Base-by-base conservation (phyloP, 1,140 invertebrate species). In the Panagrolaimus sp. region DNA sequence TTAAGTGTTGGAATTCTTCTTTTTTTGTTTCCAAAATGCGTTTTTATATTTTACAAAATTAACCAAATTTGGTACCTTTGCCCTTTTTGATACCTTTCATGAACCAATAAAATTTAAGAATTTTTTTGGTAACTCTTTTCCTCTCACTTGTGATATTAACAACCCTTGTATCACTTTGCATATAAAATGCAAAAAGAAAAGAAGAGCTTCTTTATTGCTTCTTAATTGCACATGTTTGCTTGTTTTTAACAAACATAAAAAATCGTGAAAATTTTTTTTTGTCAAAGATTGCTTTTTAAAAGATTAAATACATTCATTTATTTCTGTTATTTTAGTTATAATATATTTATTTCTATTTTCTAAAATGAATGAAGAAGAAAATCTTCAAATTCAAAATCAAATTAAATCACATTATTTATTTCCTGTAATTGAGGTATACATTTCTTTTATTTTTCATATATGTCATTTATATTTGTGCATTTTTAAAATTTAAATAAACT, bases 331-430 rank as follows among this genome's bases (percentile, higher is more conserved):
- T 28, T 5, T 58, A 28, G 52, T 58, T 58, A 12, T 58, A 21
- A 58, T 21, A 28, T 28, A 15, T 52, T 52, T 52, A 52, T 58
- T 58, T 58, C 15, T 26, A 12, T 58, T 21, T 21, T 26, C 17
- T 28, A 58, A 28, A 58, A 26, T 58, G 52, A 15, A 58, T 58
- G 52, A 21, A 21, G 15, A n/a, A 28, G 52, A 58, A 58, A 58
- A 21, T 4, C 10, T 21, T 17, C 52, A 21, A 28, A 28, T 26
- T 26, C 21, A 21, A 26, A 58, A 58, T 26, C 52, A 26, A 26
- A 58, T 58, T 17, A 21, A 58, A 21, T 21, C 21, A 12, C 52
- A 58, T 58, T 58, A 26, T 58, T 58, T 58, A 28, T 58, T 58
- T 58, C 52, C 52, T 1, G 52, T 58, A 26, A 28, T 58, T 58